Evolutionary conservation across 2,888 invertebrate species (phyloP).

Genomic region (Crocallis elinguaria): DNA sequence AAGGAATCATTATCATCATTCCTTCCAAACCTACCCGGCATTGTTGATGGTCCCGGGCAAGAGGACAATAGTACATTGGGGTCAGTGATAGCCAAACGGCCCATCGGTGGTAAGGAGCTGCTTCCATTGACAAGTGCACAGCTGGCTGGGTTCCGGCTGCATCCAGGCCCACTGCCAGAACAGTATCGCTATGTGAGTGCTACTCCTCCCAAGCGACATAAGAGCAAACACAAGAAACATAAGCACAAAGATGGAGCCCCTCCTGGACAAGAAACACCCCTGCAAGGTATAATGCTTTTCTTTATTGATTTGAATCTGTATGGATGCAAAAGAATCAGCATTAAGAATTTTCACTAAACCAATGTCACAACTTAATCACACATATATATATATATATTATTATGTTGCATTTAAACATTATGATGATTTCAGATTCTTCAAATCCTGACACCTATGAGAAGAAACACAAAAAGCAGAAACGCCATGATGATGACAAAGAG

Average conservation of each 20-base stretch:
- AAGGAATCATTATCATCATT: constrained; percentile 98
- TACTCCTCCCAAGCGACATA: constrained; percentile 96
- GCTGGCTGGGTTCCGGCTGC: constrained; percentile 96
- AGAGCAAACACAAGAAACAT: constrained; percentile 97
- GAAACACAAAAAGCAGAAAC: constrained; percentile 97
- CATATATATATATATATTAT: no score
- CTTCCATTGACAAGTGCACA: constrained; percentile 94
- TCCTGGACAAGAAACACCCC: constrained; percentile 90
- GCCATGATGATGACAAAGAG: constrained; percentile 97
- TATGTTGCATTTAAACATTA: not conserved
- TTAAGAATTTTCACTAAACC: no score
- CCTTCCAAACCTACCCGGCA: constrained; percentile 97
- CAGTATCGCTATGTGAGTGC: constrained; percentile 97
- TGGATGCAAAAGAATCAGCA: no score
- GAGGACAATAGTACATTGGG: constrained; percentile 94
- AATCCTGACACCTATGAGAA: constrained; percentile 95
- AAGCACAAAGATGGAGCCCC: constrained; percentile 95
- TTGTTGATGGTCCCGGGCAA: constrained; percentile 96
- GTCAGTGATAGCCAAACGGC: constrained; percentile 97
- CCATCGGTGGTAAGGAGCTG: constrained; percentile 94
- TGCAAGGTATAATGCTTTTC: constrained; percentile 83
- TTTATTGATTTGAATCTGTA: not conserved
- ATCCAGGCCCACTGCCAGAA: constrained; percentile 98
- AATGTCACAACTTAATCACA: no score
- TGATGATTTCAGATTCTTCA: constrained; percentile 79